Evolutionary conservation across 2,113 vertebrate genomes (phyloP).

Genomic region (Euleptes europaea): DNA sequence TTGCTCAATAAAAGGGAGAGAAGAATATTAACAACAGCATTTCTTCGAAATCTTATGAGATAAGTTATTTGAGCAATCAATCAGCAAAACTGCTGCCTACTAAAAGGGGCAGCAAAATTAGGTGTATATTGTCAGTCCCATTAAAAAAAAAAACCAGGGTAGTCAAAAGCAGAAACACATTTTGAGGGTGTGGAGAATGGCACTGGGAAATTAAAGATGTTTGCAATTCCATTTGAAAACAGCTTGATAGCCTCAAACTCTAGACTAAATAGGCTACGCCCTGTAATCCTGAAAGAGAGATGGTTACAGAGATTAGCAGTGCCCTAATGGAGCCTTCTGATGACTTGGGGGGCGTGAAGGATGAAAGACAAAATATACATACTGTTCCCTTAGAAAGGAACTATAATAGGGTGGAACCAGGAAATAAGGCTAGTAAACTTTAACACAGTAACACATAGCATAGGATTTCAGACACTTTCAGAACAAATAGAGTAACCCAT

Average conservation of each 20-base stretch:
- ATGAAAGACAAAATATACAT: slow-evolving; percentile 17
- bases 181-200: neutral
- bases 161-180: neutral
- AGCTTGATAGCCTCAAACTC: slow-evolving; percentile 17
- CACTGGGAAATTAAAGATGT: slow-evolving; percentile 8
- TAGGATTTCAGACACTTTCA: neutral
- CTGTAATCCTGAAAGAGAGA: slow-evolving; percentile 30
- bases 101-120: neutral
- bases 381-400: neutral
- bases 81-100: neutral
- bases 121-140: neutral
- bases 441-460: neutral
- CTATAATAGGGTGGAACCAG: neutral
- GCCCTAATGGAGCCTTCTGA: slow-evolving; percentile 7
- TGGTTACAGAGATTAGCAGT: neutral
- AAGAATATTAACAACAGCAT: neutral
- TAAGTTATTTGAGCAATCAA: neutral
- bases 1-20: neutral
- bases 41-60: neutral
- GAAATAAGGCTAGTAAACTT: neutral
- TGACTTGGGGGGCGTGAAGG: neutral
- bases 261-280: slow-evolving; percentile 7
- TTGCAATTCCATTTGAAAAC: slow-evolving; percentile 6
- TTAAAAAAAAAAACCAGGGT: neutral
- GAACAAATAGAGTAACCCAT: neutral